Base-by-base conservation (phyloP, 2,113 vertebrate genomes). In the Myodes glareolus region DNA sequence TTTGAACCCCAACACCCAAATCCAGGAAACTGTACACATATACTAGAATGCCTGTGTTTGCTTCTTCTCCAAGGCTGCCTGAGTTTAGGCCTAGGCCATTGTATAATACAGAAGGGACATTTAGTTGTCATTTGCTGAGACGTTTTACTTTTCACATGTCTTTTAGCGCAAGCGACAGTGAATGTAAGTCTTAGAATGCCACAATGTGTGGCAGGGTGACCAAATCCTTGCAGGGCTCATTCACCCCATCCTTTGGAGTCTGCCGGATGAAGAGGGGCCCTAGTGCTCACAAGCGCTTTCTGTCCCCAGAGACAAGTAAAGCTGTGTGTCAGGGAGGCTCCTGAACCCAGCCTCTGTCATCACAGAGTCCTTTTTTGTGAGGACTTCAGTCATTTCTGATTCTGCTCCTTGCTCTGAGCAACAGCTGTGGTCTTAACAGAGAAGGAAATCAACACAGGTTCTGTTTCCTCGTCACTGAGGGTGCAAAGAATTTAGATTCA, bases 311-410 rank as follows among this genome's bases (percentile, higher is more conserved):
- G 80, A 97, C 94, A 97, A 91, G 86, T 17, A 27, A 14, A 1
- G 67, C 85, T 96, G 94, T 96, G 95, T 96, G 70, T 7, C 50
- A 87, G 1, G 1, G 78, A 76, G 81, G 88, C 65, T 80, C 78
- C 94, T 65, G 61, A 88, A 73, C 76, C 86, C 87, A 52, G 42
- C 67, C 47, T n/a, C 77, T 68, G 55, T 13, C 91, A 0, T 8
- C 27, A 97, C 96, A 98, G 77, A 92, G 96, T 55, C 93, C 93
- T 65, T 96, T 96, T 97, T 91, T 97, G 94, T 97, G 47, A 90
- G 33, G 81, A 14, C 39, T 39, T 78, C 63, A 10, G 88, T 61
- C 73, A 17, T 92, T 95, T 91, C 90, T 95, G 88, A 77, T 63
- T 88, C 75, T 77, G 7, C 81, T 78, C 77, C 58, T 65, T 61